Percentiles rank a stretch among this genome's conserved stretches.
These are phyloP conservation scores for Palythoa heliodiscus DNA, from an alignment of 92 coral and sea anemone genomes.

Conservation along the genomic window DNA sequence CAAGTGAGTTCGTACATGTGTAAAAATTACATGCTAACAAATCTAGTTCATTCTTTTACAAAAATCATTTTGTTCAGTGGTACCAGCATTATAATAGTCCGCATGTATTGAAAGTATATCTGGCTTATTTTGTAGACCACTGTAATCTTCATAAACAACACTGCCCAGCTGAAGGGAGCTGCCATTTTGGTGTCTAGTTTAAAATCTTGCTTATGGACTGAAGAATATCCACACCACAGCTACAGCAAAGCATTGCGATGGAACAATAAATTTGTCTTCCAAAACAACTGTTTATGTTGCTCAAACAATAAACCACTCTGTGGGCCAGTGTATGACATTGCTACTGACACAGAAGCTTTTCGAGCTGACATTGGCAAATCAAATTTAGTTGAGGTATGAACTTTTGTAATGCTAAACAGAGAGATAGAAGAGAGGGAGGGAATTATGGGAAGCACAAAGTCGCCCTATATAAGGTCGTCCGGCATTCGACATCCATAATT, in stretches of 20 bases:
- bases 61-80: no score
- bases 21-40: no score
- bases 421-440: no score
- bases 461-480: no score
- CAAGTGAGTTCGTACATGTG: no score
- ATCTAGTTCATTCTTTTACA: no score
- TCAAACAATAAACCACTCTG: conserved; percentile 26
- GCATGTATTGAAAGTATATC: not conserved
- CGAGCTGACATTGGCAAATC: not conserved
- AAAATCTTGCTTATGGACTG: conserved; percentile 84
- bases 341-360: conserved; percentile 73
- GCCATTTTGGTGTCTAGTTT: conserved; percentile 81
- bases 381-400: conserved; percentile 20
- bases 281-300: conserved; percentile 64
- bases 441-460: no score
- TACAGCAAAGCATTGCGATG: conserved; percentile 75
- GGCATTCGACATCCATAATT: no score
- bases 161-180: conserved; percentile 87
- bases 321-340: conserved; percentile 78
- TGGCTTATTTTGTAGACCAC: conserved; percentile 60
- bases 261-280: conserved; percentile 70
- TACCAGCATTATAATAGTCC: not conserved
- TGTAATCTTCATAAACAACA: conserved; percentile 75
- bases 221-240: conserved; percentile 65
- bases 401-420: not conserved